These are phyloP conservation scores for Arenaria interpres DNA, from an alignment of 2,113 vertebrate genomes.

Conservation along the genomic window DNA sequence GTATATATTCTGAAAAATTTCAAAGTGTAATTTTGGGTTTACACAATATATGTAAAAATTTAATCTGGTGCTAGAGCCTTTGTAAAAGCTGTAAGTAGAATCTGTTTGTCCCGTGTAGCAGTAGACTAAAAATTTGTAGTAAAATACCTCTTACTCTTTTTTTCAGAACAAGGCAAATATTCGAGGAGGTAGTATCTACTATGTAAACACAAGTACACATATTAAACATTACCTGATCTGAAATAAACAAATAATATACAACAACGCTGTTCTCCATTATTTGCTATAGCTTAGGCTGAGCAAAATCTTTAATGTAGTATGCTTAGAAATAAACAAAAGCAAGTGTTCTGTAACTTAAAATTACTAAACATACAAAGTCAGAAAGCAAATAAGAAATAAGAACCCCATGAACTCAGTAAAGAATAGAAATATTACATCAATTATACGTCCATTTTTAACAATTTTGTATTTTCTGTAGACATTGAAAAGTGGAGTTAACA, in stretches of 20 bases:
- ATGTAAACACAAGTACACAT: neutral
- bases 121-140: neutral
- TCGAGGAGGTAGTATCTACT: neutral
- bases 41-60: neutral
- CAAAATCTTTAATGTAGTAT: neutral
- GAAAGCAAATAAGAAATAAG: neutral
- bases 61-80: neutral
- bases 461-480: neutral
- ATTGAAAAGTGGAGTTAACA: neutral
- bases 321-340: neutral
- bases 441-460: neutral
- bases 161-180: neutral
- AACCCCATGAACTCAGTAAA: neutral
- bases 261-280: neutral
- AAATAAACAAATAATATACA: neutral
- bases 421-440: neutral
- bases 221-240: neutral
- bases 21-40: neutral
- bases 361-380: neutral
- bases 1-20: neutral
- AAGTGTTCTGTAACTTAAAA: neutral
- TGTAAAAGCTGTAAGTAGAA: neutral
- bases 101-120: rapidly evolving
- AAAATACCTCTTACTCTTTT: neutral
- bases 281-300: neutral